phyloP scores from a whole-genome alignment of 2,888 invertebrate species.

The Anagyrus pseudococci region DNA sequence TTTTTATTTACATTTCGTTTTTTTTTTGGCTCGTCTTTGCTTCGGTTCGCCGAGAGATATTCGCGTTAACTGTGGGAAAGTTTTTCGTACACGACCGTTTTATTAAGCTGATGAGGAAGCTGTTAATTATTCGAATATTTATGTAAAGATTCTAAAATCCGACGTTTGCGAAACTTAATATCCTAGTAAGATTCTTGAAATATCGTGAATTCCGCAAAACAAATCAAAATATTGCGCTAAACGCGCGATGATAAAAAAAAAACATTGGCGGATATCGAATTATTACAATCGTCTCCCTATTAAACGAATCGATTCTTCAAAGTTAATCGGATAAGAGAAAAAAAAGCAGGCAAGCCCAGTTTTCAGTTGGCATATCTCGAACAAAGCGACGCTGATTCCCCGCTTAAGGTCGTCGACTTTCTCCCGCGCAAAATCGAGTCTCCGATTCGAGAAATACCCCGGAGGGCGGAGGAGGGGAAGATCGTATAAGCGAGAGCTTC shows the following conservation, averaged over 20 bases:
- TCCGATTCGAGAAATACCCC: neutral
- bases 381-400: too few species aligned
- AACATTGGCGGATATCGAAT: neutral
- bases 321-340: conserved; percentile 1
- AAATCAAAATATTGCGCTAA: neutral
- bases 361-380: too few species aligned
- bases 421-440: neutral
- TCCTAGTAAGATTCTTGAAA: neutral
- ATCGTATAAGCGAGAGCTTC: too few species aligned
- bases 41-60: too few species aligned
- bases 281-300: conserved; percentile 3
- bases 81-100: too few species aligned
- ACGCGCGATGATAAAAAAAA: neutral
- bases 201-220: neutral
- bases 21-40: too few species aligned
- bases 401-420: conserved; percentile 5
- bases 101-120: too few species aligned
- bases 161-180: neutral
- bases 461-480: too few species aligned
- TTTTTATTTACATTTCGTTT: too few species aligned
- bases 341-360: neutral
- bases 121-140: too few species aligned
- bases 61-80: too few species aligned
- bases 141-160: neutral
- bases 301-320: too few species aligned